Evolutionary conservation across 2,113 vertebrate genomes (phyloP).

Genomic region (Passerina amoena): DNA sequence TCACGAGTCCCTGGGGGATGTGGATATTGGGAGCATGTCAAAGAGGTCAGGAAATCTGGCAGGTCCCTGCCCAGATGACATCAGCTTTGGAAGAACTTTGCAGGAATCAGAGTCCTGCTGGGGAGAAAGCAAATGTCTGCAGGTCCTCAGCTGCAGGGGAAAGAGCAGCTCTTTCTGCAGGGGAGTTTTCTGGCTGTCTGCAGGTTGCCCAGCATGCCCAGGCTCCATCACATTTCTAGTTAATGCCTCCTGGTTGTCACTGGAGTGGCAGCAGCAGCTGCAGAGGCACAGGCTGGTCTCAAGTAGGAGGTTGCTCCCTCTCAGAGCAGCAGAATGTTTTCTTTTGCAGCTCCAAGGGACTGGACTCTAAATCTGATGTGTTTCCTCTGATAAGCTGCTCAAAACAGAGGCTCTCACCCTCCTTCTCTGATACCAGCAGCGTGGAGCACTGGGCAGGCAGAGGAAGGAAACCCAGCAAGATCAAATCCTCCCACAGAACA

Average conservation of each 20-base stretch:
- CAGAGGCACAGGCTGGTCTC: not conserved
- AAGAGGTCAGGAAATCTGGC: constrained; percentile 49
- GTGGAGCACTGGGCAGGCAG: not conserved
- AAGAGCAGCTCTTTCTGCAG: not conserved
- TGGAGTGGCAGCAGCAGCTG: not conserved
- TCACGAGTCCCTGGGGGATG: not conserved
- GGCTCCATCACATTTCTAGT: not conserved
- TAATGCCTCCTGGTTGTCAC: not conserved
- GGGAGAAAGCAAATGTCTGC: not conserved
- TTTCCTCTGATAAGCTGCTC: constrained; percentile 29
- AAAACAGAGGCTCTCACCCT: not conserved
- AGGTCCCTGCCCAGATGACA: constrained; percentile 40
- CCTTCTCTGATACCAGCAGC: not conserved
- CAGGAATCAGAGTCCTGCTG: not conserved
- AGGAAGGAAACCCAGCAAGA: constrained; percentile 15
- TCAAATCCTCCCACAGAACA: not conserved
- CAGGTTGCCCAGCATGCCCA: not conserved
- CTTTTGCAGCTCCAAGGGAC: not conserved
- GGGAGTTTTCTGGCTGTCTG: not conserved
- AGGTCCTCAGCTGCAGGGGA: not conserved
- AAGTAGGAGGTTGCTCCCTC: not conserved
- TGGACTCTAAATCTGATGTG: not conserved
- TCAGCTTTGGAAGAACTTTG: constrained; percentile 31
- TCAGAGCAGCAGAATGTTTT: not conserved
- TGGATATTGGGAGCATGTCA: not conserved